Evolutionary conservation across 2,113 vertebrate species (phyloP).

Genomic region (Crotalus tigris): DNA sequence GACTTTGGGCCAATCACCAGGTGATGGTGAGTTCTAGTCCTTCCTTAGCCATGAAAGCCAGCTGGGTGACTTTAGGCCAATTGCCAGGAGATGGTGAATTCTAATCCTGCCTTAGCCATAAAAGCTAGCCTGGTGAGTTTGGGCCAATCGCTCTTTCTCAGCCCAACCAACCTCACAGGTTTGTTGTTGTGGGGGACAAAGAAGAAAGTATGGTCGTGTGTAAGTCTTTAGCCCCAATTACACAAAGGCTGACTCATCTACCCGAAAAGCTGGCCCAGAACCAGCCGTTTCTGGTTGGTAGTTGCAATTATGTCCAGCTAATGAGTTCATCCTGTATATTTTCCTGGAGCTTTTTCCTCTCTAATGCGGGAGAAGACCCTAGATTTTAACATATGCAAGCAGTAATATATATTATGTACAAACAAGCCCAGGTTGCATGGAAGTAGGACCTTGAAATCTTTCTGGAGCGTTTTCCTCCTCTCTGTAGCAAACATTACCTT

Average conservation of each 20-base stretch:
- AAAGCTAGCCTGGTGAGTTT: too few relatives aligned
- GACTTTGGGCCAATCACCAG: too few relatives aligned
- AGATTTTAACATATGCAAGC: neutral
- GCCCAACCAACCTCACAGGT: too few relatives aligned
- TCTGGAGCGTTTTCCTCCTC: neutral
- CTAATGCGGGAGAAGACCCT: neutral
- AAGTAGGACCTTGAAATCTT: neutral
- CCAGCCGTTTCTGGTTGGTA: neutral
- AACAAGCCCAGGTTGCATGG: neutral
- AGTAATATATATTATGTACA: neutral
- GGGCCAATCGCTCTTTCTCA: too few relatives aligned
- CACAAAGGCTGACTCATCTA: neutral
- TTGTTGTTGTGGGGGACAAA: too few relatives aligned
- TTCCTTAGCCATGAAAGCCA: too few relatives aligned
- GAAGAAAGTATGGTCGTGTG: neutral
- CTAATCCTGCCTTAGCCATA: too few relatives aligned
- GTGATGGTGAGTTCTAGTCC: too few relatives aligned
- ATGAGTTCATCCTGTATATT: neutral
- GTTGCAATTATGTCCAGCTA: neutral
- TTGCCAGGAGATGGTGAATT: too few relatives aligned
- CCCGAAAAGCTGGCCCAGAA: neutral
- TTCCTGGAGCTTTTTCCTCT: neutral
- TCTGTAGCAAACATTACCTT: neutral
- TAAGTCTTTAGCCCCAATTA: neutral
- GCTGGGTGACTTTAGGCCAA: too few relatives aligned